Evolutionary conservation across 37 sponge, comb jelly and placozoan genomes (phyloP).

Genomic region (Amphimedon queenslandica): DNA sequence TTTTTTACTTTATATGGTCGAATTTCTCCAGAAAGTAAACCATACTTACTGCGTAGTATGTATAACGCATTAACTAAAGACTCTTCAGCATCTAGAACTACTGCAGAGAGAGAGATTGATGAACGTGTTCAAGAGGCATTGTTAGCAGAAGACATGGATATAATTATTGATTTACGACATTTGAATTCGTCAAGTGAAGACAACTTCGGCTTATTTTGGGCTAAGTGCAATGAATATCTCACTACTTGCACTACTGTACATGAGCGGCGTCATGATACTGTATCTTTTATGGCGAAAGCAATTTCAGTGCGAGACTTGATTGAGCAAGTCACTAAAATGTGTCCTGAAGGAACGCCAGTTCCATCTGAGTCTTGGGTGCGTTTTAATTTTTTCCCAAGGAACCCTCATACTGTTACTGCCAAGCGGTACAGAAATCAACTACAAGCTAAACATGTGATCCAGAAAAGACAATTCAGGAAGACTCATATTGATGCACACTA

Average conservation of each 20-base stretch:
- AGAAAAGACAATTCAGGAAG: slow-evolving; percentile 15
- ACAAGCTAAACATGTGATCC: slow-evolving; percentile 36
- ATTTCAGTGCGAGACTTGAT: slow-evolving; percentile 52
- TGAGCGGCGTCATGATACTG: slow-evolving; percentile 29
- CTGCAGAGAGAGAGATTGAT: no score
- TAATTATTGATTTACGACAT: slow-evolving; percentile 5
- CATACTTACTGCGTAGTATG: no score
- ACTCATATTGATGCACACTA: slow-evolving; percentile 36
- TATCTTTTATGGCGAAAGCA: slow-evolving; percentile 45
- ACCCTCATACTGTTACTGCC: not conserved
- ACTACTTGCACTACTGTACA: slow-evolving; percentile 27
- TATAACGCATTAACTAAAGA: no score
- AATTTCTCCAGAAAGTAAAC: no score
- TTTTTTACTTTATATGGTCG: no score
- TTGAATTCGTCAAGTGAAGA: not conserved
- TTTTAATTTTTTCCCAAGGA: slow-evolving; percentile 48
- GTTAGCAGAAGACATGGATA: no score
- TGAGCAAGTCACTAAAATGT: slow-evolving; percentile 35
- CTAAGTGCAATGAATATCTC: slow-evolving; percentile 12
- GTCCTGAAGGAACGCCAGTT: slow-evolving; percentile 25
- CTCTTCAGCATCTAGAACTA: no score
- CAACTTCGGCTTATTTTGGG: slow-evolving; percentile 26
- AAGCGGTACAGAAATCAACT: slow-evolving; percentile 28
- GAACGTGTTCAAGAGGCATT: no score
- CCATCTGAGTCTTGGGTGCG: slow-evolving; percentile 27